Base-by-base conservation (phyloP, 2,797 vertebrate species). In the Lepilemur ruficaudatus region DNA sequence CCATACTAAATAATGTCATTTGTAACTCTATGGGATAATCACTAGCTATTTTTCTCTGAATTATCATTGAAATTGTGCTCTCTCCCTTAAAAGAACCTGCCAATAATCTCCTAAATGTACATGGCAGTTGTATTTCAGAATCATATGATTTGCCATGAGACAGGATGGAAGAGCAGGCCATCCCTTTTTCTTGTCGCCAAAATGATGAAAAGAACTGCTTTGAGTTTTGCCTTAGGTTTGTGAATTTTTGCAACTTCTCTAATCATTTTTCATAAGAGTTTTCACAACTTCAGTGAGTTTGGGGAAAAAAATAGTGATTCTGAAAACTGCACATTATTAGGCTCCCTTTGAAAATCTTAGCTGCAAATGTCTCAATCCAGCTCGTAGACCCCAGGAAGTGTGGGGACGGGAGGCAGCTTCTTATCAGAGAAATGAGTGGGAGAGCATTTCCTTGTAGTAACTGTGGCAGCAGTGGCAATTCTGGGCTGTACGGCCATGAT, bases 201-300 rank as follows among this genome's bases (percentile, higher is more conserved):
- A 82, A 93, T 98, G 93, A 97, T 97, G 96, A 98, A 97, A 97
- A 97, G 91, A 89, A 97, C 12, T 0, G 41, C 91, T 97, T 97
- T 96, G 91, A 93, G 83, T 96, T 97, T 93, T 85, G 80, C 93
- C 95, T 91, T 83, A 50, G 89, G 89, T 97, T 96, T 97, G 91
- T 55, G 90, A 95, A 95, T 97, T 97, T 98, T 97, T 96, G 81
- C 96, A 95, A 96, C 43, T 96, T 96, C 92, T 98, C 85, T 98
- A 97, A 97, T 97, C 78, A 83, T 97, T 97, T 95, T 96, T 97
- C 55, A 83, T 97, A 97, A 98, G 92, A 0, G 28, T 65, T 46
- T 96, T 97, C 83, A 89, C 41, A 94, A 95, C 75, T 95, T 69
- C 95, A 96, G 81, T 93, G 96, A 98, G 84, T 98, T 93, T 69